Percentiles rank a stretch among this genome's conserved stretches.
Conservation (phyloP, 2,797 vertebrate species). For the Clarias fuscus region DNA sequence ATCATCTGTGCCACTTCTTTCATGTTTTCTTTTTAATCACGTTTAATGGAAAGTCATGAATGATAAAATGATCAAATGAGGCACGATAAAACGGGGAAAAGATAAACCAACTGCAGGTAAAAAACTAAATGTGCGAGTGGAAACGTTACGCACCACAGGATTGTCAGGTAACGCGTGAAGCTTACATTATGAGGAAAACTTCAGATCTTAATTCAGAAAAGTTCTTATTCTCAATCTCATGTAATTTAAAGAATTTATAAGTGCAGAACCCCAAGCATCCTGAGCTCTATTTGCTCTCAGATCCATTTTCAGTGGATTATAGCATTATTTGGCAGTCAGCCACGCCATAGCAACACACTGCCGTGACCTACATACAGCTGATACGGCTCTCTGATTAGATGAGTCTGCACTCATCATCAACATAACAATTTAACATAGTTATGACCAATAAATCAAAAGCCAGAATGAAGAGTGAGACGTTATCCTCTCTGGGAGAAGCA, state of each 20-base stretch:
- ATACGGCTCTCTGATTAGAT: conserved; percentile 68
- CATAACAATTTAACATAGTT: conserved; percentile 66
- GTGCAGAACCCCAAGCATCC: not conserved
- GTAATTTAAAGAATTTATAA: no score
- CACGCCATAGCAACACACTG: conserved; percentile 71
- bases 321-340: conserved; percentile 73
- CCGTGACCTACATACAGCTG: conserved; percentile 78
- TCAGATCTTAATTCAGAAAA: not conserved
- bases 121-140: not conserved
- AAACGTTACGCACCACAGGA: not conserved
- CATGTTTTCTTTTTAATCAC: not conserved
- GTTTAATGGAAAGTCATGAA: not conserved
- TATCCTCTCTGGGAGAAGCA: conserved; percentile 20
- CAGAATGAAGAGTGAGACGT: not conserved
- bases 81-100: not conserved
- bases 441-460: conserved; percentile 37
- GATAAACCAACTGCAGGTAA: not conserved
- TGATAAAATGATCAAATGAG: not conserved
- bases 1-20: no score
- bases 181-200: not conserved
- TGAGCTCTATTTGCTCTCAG: conserved; percentile 50
- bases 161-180: not conserved
- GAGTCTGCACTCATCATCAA: conserved; percentile 55
- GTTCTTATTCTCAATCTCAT: no score
- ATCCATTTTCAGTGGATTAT: conserved; percentile 71